Evolutionary conservation across 2,113 vertebrate genomes (phyloP), one percentile per base, ranked within the genome.

Genomic region (Amphiprion ocellaris): DNA sequence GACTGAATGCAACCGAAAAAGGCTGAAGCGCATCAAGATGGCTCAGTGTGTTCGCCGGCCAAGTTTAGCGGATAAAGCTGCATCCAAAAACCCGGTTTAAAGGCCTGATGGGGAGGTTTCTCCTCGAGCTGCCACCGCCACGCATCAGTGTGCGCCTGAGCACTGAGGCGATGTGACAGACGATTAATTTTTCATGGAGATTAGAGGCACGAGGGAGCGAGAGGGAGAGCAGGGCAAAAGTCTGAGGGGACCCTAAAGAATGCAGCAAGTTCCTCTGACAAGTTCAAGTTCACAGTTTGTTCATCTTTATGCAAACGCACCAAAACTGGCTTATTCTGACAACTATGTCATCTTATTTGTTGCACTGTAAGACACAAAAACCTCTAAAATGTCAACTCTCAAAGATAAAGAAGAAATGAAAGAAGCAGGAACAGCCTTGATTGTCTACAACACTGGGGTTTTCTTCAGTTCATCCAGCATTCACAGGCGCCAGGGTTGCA

Each of bases 161-260:
- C 78, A 30, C 75, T 87, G 92, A 94, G 85, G 71, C 72, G 65
- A 89, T 87, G 86, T 90, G 93, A 93, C 92, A 94, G 90, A 84
- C 86, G 85, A 91, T 94, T 85, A 92, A 94, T 94, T 92, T 93
- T 95, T 94, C 79, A 95, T 81, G 77, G 83, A 83, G 84, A 86
- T 88, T 84, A 81, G 79, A 88, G 75, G 54, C 81, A 82, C 6
- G 21, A 72, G 72, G 89, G 78, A 74, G 65, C 1, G 59, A 79
- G 65, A 68, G 26, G 60, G 69, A 84, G 74, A 73, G 60, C 53
- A n/a, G 74, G 61, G 71, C 33, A 46, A 65, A 84, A 69, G 83
- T 79, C 78, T 81, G 10, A 64, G 24, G 83, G 74, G 71, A 88
- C 19, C 67, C 58, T 47, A 54, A 87, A 84, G 84, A 84, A 83